Conservation (phyloP, 1,140 invertebrate species). For the Oppia nitens region DNA sequence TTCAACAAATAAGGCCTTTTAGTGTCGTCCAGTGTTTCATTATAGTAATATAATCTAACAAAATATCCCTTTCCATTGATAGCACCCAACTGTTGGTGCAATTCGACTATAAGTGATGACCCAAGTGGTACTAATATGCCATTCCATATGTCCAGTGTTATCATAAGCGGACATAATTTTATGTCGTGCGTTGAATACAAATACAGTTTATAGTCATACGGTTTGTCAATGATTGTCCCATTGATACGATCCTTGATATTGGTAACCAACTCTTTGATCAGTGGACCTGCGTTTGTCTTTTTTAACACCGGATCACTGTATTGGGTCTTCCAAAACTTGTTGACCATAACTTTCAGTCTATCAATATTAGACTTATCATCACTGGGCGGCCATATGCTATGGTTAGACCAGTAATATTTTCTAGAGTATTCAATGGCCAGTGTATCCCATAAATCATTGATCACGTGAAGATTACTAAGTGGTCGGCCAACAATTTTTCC, state of each 20-base stretch:
- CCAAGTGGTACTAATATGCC: constrained; percentile 51
- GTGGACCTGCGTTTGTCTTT: background rate
- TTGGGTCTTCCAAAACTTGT: background rate
- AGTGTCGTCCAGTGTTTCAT: too few relatives aligned
- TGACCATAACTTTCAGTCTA: background rate
- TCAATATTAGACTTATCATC: background rate
- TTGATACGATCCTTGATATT: too few relatives aligned
- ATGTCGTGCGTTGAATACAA: constrained; percentile 67
- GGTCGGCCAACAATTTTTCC: background rate
- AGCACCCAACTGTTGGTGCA: constrained; percentile 37
- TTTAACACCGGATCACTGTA: background rate
- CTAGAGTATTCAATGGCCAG: constrained; percentile 10
- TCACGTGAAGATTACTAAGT: background rate
- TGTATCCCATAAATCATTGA: constrained; percentile 1
- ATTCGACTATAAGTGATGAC: constrained; percentile 50
- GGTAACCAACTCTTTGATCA: too few relatives aligned
- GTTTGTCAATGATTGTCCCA: too few relatives aligned
- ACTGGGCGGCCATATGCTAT: background rate
- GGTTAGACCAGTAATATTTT: background rate
- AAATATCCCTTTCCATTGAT: too few relatives aligned
- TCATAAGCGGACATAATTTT: constrained; percentile 55
- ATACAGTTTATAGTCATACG: constrained; percentile 48
- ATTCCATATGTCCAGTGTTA: constrained; percentile 52
- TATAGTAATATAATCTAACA: too few relatives aligned
- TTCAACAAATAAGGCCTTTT: too few relatives aligned